A percentile compares a stretch with the other conserved stretches of the same genome.
phyloP scores from a whole-genome alignment of 2,888 invertebrate genomes.

The Lasiommata megera region DNA sequence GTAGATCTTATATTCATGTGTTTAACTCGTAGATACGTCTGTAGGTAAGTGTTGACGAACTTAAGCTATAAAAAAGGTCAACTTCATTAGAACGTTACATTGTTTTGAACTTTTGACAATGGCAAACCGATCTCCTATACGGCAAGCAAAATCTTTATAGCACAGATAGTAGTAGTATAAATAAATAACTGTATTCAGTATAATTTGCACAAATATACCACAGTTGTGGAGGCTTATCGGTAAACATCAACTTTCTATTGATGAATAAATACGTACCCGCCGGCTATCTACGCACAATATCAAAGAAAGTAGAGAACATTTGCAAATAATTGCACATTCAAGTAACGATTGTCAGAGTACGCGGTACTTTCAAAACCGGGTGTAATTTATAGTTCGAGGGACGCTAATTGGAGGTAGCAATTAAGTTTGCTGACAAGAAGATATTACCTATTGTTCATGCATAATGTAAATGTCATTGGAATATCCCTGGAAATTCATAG shows the following conservation, averaged over 20 bases:
- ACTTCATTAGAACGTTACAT: too few species aligned
- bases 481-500: slow-evolving; percentile 15
- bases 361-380: slow-evolving; percentile 24
- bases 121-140: too few species aligned
- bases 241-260: background rate
- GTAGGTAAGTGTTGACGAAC: too few species aligned
- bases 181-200: too few species aligned
- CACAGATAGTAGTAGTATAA: too few species aligned
- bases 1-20: too few species aligned
- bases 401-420: slow-evolving; percentile 35
- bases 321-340: slow-evolving; percentile 28
- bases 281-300: slow-evolving; percentile 11
- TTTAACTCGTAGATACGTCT: too few species aligned
- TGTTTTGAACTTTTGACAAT: too few species aligned
- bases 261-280: background rate
- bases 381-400: slow-evolving; percentile 31
- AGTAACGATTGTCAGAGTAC: slow-evolving; percentile 17
- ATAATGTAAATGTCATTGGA: slow-evolving; percentile 17
- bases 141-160: too few species aligned
- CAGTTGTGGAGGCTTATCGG: background rate
- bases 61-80: too few species aligned
- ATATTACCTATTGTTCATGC: slow-evolving; percentile 28
- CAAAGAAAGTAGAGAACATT: slow-evolving; percentile 22
- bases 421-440: slow-evolving; percentile 35
- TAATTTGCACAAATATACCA: background rate